Evolutionary conservation across 2,888 invertebrate species (phyloP).

Genomic region (Catocala sponsa): DNA sequence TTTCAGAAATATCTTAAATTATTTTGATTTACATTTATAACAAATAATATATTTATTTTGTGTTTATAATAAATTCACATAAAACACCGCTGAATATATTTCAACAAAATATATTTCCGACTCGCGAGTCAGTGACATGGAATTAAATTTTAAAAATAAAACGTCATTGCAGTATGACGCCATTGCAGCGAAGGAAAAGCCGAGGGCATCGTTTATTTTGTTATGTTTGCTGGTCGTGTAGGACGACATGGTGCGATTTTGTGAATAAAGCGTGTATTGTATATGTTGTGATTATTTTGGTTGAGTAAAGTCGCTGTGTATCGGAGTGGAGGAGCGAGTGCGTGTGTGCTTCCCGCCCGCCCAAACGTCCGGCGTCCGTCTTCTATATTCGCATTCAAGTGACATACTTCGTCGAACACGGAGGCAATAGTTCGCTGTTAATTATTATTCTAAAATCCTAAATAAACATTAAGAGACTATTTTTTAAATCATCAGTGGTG

Average conservation of each 20-base stretch:
- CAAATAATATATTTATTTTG: conserved; percentile 3
- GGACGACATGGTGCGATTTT: not conserved
- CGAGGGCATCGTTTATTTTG: conserved; percentile 13
- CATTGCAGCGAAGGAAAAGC: conserved; percentile 10
- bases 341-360: conserved; percentile 66
- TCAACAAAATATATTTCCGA: conserved; percentile 57
- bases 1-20: too few relatives aligned
- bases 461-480: conserved; percentile 20
- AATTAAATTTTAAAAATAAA: conserved; percentile 74
- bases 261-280: conserved; percentile 49
- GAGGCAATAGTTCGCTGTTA: conserved; percentile 46
- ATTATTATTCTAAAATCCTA: conserved; percentile 31
- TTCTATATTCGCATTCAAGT: conserved; percentile 76
- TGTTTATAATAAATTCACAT: conserved; percentile 10
- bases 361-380: conserved; percentile 57
- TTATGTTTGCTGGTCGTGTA: conserved; percentile 47
- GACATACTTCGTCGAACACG: conserved; percentile 65
- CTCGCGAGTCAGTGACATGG: conserved; percentile 78
- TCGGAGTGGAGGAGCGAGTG: conserved; percentile 48
- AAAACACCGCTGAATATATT: conserved; percentile 17
- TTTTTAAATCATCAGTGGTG: conserved; percentile 29
- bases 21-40: not conserved
- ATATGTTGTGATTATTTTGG: conserved; percentile 40
- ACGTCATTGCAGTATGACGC: conserved; percentile 64
- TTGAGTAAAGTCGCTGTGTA: conserved; percentile 15